Conservation (phyloP, 92 coral and sea anemone species). For the Siderastrea radians region DNA sequence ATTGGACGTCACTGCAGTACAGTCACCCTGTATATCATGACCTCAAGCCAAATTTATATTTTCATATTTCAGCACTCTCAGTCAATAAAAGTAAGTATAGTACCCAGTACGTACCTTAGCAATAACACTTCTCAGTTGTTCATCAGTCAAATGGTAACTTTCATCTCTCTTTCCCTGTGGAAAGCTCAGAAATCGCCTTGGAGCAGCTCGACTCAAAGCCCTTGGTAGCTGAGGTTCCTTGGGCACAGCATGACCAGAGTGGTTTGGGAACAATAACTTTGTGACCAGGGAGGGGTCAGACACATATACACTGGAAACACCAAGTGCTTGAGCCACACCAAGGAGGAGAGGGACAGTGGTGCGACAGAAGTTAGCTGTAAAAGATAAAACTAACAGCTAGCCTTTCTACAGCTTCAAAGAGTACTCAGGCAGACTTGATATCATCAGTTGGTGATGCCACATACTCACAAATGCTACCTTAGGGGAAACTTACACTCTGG, state of each 20-base stretch:
- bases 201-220: conserved; percentile 37
- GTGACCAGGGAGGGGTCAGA: conserved; percentile 71
- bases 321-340: conserved; percentile 95
- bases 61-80: too few relatives aligned
- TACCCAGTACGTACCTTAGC: conserved; percentile 42
- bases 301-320: conserved; percentile 77
- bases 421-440: too few relatives aligned
- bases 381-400: neutral
- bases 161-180: conserved; percentile 51
- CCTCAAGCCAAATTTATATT: too few relatives aligned
- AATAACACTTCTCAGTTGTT: conserved; percentile 57
- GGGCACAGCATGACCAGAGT: conserved; percentile 20
- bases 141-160: conserved; percentile 58
- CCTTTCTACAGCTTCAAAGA: neutral
- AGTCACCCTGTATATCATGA: too few relatives aligned
- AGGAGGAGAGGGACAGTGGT: conserved; percentile 88
- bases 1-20: too few relatives aligned
- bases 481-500: too few relatives aligned
- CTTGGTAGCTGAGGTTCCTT: conserved; percentile 31
- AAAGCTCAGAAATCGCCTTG: conserved; percentile 45
- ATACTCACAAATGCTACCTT: too few relatives aligned
- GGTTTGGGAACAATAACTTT: conserved; percentile 57
- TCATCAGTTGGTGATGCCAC: too few relatives aligned
- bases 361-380: conserved; percentile 77
- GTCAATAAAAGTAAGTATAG: neutral